Percentiles rank a stretch among this genome's conserved stretches.
Conservation (phyloP, 2,888 invertebrate species). For the Halocaridina rubra region DNA sequence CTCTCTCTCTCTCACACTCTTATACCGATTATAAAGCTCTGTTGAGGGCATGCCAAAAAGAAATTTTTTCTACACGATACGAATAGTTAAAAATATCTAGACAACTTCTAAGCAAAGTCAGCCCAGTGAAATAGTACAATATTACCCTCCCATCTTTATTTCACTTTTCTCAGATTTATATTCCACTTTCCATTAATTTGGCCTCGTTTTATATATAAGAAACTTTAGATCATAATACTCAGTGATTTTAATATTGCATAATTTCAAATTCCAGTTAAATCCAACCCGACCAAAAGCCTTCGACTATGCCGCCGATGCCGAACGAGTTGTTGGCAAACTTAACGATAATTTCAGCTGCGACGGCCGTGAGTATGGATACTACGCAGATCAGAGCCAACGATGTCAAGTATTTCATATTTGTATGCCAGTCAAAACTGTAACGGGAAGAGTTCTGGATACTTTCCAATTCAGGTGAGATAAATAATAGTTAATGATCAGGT, state of each 20-base stretch:
- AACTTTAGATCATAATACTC: too few relatives aligned
- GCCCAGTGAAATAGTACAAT: too few relatives aligned
- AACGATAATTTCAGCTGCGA: constrained; percentile 56
- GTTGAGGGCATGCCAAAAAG: too few relatives aligned
- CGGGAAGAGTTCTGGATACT: constrained; percentile 44
- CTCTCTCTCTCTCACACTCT: too few relatives aligned
- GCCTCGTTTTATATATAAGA: too few relatives aligned
- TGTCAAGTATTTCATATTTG: constrained; percentile 63
- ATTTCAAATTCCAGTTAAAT: constrained; percentile 4
- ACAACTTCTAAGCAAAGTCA: too few relatives aligned
- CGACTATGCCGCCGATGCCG: constrained; percentile 59
- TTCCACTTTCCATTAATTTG: neutral
- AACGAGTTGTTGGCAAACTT: constrained; percentile 42
- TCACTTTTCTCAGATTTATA: neutral
- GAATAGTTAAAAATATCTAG: too few relatives aligned
- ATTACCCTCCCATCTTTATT: too few relatives aligned
- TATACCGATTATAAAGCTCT: too few relatives aligned
- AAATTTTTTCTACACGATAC: too few relatives aligned
- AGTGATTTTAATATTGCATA: too few relatives aligned
- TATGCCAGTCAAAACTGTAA: constrained; percentile 48
- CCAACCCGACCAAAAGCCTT: constrained; percentile 39
- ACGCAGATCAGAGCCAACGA: constrained; percentile 58
- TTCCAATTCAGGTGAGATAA: constrained; percentile 62
- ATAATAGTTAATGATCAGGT: too few relatives aligned
- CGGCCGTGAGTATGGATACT: constrained; percentile 52